Evolutionary conservation across 2,113 vertebrate genomes (phyloP).

Genomic region (Laticauda laticaudata): DNA sequence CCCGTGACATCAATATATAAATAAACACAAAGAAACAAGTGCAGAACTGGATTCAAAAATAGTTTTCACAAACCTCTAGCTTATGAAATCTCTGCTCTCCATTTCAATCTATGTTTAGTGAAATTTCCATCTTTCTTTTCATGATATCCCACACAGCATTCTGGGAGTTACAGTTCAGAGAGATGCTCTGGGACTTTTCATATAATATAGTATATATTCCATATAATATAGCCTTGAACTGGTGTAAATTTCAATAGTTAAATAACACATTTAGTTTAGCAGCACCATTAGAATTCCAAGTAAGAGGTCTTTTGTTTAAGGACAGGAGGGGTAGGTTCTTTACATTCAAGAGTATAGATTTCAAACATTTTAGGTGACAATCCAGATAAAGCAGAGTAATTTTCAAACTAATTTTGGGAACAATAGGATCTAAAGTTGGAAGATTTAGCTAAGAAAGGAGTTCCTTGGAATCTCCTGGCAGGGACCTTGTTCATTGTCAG

Average conservation of each 20-base stretch:
- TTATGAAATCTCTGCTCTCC: neutral
- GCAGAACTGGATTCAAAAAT: neutral
- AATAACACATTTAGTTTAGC: neutral
- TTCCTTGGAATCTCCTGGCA: neutral
- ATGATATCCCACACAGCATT: neutral
- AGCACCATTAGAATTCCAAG: neutral
- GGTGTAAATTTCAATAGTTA: neutral
- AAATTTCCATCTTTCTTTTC: neutral
- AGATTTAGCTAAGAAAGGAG: neutral
- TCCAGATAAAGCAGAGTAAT: neutral
- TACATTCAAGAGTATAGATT: neutral
- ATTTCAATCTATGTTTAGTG: neutral
- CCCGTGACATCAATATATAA: neutral
- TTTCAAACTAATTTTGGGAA: neutral
- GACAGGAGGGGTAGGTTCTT: neutral
- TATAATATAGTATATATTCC: neutral
- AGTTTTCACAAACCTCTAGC: neutral
- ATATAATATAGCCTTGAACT: neutral
- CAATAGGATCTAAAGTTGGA: neutral
- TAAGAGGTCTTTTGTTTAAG: neutral
- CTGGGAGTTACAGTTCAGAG: neutral
- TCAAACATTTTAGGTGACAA: neutral
- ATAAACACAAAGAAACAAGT: neutral
- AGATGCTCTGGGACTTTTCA: neutral
- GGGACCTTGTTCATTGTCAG: neutral